Evolutionary conservation across 2,888 invertebrate species (phyloP), one percentile per base, ranked within the genome.

Genomic region (Caenorhabditis angaria): DNA sequence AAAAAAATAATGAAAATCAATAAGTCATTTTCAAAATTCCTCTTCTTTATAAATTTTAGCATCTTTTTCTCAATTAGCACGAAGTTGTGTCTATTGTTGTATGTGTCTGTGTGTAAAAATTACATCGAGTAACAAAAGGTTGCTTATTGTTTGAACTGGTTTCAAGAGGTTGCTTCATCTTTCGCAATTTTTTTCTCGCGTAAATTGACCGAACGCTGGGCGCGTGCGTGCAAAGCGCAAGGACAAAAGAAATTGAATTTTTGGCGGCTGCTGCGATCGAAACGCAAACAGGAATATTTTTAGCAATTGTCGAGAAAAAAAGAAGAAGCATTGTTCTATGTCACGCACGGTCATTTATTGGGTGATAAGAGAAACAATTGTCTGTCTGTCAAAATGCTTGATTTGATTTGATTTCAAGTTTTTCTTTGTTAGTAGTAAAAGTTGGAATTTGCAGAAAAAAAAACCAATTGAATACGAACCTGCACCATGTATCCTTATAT

Each of bases 401-500:
- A 12, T 51, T 51, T 51, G 24, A n/a, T n/a, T 51, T 51, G 10
- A 10, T n/a, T 6, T n/a, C 20, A 51, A 27, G 12, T 6, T 54
- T 54, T 27, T 54, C 22, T 54, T 50, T 24, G 50, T 14, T 6
- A 50, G 50, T 6, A 50, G 14, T 50, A 22, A n/a, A 50, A 24
- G n/a, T n/a, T n/a, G n/a, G n/a, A n/a, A n/a, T 24, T 24, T 24
- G 24, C 20, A 58, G 24, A 29, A 41, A 59, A 25, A 60, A 41
- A 32, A 59, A 18, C n/a, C 20, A 51, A 25, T 2, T 28, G 3
- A 61, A 27, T 18, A 29, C 61, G 6, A 27, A 73, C 73, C 73
- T 68, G 69, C 65, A 65, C 85, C 86, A 87, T 28, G 81, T 81
- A 48, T 82, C 82, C 51, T 82, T 80, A 66, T 78, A 85, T 65